Evolutionary conservation across 2,888 invertebrate genomes (phyloP).

Genomic region (Amphipyra tragopoginis): DNA sequence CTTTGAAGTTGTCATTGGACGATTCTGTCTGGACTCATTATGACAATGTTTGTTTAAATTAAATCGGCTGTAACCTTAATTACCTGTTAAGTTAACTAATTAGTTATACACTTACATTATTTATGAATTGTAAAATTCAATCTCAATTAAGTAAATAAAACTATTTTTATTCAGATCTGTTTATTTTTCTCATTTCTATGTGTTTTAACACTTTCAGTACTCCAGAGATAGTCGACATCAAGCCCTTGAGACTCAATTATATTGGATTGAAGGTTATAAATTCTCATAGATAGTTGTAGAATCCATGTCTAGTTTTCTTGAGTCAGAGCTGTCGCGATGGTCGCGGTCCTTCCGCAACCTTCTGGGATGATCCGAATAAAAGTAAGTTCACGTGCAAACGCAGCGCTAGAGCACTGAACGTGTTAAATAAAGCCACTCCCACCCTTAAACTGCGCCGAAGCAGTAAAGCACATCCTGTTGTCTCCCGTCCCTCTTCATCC

Average conservation of each 20-base stretch:
- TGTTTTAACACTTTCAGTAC: conserved; percentile 51
- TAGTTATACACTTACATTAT: conserved; percentile 19
- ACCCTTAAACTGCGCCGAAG: conserved; percentile 56
- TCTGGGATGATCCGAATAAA: not conserved
- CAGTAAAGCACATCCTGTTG: conserved; percentile 74
- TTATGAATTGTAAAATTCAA: conserved; percentile 49
- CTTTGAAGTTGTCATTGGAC: not conserved
- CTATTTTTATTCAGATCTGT: conserved; percentile 29
- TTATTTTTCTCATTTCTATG: conserved; percentile 34
- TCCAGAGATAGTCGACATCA: conserved; percentile 1
- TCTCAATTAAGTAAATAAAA: conserved; percentile 52
- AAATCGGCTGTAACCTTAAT: conserved; percentile 26
- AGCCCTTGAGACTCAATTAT: not conserved
- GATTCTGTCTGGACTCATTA: not conserved
- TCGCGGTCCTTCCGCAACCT: not conserved
- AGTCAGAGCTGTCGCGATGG: not conserved
- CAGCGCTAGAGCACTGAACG: conserved; percentile 32
- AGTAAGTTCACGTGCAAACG: not conserved
- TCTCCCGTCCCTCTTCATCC: conserved; percentile 69
- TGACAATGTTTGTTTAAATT: conserved; percentile 3
- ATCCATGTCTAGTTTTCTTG: not conserved
- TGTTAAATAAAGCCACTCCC: conserved; percentile 41
- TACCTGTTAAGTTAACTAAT: conserved; percentile 23
- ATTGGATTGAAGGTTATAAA: not conserved
- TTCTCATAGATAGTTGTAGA: not conserved